Base-by-base conservation (phyloP, 2,888 invertebrate species). In the Apamea crenata region DNA sequence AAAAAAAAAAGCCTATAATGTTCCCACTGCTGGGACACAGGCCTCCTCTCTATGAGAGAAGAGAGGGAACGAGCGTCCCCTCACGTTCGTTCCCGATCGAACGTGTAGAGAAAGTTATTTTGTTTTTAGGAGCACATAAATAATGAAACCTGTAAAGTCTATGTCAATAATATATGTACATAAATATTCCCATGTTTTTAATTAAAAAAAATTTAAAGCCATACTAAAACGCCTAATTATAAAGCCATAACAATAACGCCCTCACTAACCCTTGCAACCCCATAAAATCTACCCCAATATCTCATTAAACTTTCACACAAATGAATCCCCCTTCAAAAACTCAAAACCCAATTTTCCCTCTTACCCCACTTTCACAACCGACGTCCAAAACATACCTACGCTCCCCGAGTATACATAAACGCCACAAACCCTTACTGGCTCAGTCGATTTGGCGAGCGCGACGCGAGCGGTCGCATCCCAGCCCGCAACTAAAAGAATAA, bases 391-490 rank as follows among this genome's bases (percentile, higher is more conserved):
- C 83, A 88, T 84, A 87, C 78, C 82, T 88, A 88, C 75, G n/a
- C 50, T 71, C 75, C 7, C 66, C 10, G 69, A 61, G 75, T 84
- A 85, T 88, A 88, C 85, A 89, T 87, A 89, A 65, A 78, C 53
- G 61, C 29, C n/a, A 32, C 72, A 16, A 50, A 50, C 85, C 82
- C 82, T 77, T 44, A 80, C 40, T 36, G 70, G 77, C 63, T 88
- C 90, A 93, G 93, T 93, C 93, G 92, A 91, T 90, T 76, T 83
- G 77, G 79, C n/a, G 66, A 25, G 69, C 83, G 75, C 77, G 80
- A 1, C 16, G 74, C 75, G 88, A 82, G 59, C 78, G 84, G 84
- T 80, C 90, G 91, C 77, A 67, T 63, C 68, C 63, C 73, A 44
- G 16, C 10, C 73, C 81, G 80, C 61, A 32, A 4, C 14, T 16